Base-by-base conservation (phyloP, 2,113 vertebrate genomes). In the Pavo muticus region DNA sequence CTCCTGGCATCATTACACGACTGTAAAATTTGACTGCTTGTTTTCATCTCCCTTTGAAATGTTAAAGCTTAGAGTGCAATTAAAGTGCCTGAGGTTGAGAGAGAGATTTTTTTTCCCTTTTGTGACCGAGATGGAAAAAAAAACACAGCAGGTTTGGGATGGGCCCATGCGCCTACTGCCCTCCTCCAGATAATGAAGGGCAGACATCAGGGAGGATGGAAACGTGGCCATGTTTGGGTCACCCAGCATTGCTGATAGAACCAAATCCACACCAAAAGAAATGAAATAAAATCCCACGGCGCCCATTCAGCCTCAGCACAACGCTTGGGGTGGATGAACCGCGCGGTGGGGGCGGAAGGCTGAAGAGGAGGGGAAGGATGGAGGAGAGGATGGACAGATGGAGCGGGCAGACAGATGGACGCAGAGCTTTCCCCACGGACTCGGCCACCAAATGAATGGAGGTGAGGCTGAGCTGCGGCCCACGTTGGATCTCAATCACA, bases 221-320 rank as follows among this genome's bases (percentile, higher is more conserved):
- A 73, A 60, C 11, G 0, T 9, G 1, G 40, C 4, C 19, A 3
- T 13, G 16, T 16, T 0, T 4, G 9, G 0, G 9, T 3, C 27
- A 25, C 3, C 19, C 0, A 17, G 50, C 18, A 20, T 25, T 3
- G 30, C 74, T 1, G 27, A 20, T 12, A 8, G 32, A 13, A 27
- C 15, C 69, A 27, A 44, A 16, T 37, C 45, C 79, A 13, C 3
- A 32, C 52, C 52, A 30, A 17, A 54, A 54, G 27, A 10, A 45
- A 45, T 21, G 6, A 60, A 9, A 21, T 5, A 8, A 11, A 19
- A 57, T 11, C 19, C 9, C 64, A 15, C 8, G 2, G 25, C 3
- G 24, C 14, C 23, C 60, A 6, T 15, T 24, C 23, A 39, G 24
- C 59, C 21, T 15, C 14, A 54, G 27, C 52, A 16, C 52, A 54